Percentiles rank a stretch among this genome's conserved stretches.
phyloP scores from a whole-genome alignment of 2,888 invertebrate genomes.

The Spodoptera littoralis region DNA sequence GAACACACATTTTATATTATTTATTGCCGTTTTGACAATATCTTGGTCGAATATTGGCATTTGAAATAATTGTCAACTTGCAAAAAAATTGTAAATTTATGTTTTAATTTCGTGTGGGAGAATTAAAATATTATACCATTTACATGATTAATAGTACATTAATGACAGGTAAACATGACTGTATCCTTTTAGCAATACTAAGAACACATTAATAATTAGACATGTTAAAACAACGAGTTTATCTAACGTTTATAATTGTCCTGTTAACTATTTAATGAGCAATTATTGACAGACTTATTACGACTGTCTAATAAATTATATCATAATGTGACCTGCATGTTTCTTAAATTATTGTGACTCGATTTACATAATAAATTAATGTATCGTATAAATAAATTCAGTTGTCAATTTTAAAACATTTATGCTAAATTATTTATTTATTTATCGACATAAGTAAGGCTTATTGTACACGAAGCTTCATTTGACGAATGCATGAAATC shows the following conservation, averaged over 20 bases:
- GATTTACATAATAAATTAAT: neutral
- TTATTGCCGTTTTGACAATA: conserved; percentile 15
- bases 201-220: neutral
- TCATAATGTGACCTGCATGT: too few relatives aligned
- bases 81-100: too few relatives aligned
- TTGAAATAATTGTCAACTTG: conserved; percentile 7
- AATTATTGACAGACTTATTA: conserved; percentile 28
- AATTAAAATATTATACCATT: too few relatives aligned
- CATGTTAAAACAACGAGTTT: neutral
- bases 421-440: too few relatives aligned
- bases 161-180: neutral
- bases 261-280: conserved; percentile 33
- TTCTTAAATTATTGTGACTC: neutral
- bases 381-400: neutral
- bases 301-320: conserved; percentile 11
- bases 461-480: too few relatives aligned
- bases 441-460: too few relatives aligned
- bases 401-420: neutral
- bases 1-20: conserved; percentile 50
- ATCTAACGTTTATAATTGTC: neutral
- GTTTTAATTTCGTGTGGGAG: too few relatives aligned
- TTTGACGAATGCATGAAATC: too few relatives aligned
- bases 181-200: neutral
- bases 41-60: conserved; percentile 11
- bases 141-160: neutral